Evolutionary conservation across 2,113 vertebrate species (phyloP).

Genomic region (Petaurus breviceps): DNA sequence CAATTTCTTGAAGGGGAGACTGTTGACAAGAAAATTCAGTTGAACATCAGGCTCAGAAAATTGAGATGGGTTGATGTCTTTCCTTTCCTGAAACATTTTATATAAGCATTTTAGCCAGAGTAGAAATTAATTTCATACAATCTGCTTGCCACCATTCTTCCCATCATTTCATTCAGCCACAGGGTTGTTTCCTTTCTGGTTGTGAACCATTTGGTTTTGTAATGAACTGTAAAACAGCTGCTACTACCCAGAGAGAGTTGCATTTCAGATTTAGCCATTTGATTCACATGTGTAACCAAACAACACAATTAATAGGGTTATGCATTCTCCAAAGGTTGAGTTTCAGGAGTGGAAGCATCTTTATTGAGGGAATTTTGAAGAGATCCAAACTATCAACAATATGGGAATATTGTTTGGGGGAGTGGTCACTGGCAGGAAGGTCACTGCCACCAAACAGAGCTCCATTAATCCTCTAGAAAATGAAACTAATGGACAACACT

Average conservation of each 20-base stretch:
- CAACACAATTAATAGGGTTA: neutral
- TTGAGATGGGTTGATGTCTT: neutral
- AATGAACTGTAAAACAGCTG: constrained; percentile 10
- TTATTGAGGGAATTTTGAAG: neutral
- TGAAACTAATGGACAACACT: neutral
- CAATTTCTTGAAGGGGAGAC: neutral
- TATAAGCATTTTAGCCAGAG: neutral
- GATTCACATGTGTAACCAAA: neutral
- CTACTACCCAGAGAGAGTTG: neutral
- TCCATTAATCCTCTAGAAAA: neutral
- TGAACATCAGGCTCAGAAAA: neutral
- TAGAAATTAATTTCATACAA: neutral
- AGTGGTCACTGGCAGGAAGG: neutral
- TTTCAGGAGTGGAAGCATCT: neutral
- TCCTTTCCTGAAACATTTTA: neutral
- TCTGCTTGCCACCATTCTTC: neutral
- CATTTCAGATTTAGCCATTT: neutral
- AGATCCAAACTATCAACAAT: neutral
- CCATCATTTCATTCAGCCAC: neutral
- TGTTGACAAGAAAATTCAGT: neutral
- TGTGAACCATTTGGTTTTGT: neutral
- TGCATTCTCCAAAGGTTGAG: neutral
- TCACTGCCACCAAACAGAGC: neutral
- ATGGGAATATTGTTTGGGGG: neutral
- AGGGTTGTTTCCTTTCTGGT: neutral